These are phyloP conservation scores for Valencia hispanica DNA, from an alignment of 2,797 vertebrate genomes.

Conservation along the genomic window DNA sequence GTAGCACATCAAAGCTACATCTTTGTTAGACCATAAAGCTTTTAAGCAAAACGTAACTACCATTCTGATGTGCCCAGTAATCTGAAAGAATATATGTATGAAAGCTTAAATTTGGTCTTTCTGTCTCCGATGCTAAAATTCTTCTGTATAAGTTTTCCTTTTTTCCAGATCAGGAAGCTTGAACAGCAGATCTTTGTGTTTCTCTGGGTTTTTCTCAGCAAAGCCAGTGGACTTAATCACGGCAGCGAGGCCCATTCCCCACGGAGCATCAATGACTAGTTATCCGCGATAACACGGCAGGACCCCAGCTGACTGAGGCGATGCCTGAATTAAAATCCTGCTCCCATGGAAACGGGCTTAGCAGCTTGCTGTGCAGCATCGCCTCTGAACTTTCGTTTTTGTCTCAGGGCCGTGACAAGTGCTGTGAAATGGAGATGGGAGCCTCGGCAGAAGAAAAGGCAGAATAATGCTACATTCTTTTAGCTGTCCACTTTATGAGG, in stretches of 20 bases:
- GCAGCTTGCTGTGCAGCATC: constrained; percentile 64
- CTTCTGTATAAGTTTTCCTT: constrained; percentile 38
- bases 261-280: constrained; percentile 76
- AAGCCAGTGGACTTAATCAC: constrained; percentile 74
- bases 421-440: constrained; percentile 66
- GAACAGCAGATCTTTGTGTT: constrained; percentile 59
- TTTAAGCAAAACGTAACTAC: constrained; percentile 10
- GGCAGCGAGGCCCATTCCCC: constrained; percentile 66
- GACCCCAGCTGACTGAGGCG: constrained; percentile 75
- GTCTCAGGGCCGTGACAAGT: constrained; percentile 73
- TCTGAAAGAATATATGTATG: constrained; percentile 11
- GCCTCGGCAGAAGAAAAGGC: constrained; percentile 47
- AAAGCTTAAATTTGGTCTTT: constrained; percentile 18
- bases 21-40: not conserved
- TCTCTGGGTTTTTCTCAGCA: constrained; percentile 57
- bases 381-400: constrained; percentile 82
- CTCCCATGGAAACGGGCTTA: constrained; percentile 78
- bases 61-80: constrained; percentile 10
- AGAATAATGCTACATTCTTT: constrained; percentile 68
- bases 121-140: constrained; percentile 34
- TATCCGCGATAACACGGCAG: constrained; percentile 78
- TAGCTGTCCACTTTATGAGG: constrained; percentile 69
- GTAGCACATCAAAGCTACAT: not conserved
- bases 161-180: constrained; percentile 48
- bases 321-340: constrained; percentile 80